Conservation (phyloP, 2,888 invertebrate species). For the Hypomecis punctinalis region DNA sequence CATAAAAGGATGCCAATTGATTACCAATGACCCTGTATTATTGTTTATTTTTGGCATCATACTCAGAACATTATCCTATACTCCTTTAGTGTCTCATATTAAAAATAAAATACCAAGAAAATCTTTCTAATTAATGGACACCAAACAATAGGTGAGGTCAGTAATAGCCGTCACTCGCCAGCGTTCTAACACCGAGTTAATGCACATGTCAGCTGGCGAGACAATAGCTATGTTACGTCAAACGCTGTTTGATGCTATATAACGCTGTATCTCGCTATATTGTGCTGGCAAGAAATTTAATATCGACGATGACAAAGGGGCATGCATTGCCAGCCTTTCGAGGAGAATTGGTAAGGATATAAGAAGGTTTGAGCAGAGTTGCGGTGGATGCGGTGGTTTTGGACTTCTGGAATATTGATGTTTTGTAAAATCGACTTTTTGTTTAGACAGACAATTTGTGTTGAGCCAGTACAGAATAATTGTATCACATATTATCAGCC, state of each 20-base stretch:
- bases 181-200: slow-evolving; percentile 25
- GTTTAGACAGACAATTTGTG: too few relatives aligned
- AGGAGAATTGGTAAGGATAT: slow-evolving; percentile 23
- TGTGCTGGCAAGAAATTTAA: slow-evolving; percentile 43
- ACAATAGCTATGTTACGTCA: slow-evolving; percentile 25
- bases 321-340: slow-evolving; percentile 33
- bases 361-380: slow-evolving; percentile 15
- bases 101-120: too few relatives aligned
- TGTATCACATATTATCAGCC: too few relatives aligned
- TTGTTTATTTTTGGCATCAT: too few relatives aligned
- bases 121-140: too few relatives aligned
- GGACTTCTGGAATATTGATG: too few relatives aligned
- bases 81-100: too few relatives aligned
- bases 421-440: too few relatives aligned
- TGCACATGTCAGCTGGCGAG: slow-evolving; percentile 23
- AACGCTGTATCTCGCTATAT: slow-evolving; percentile 10
- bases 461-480: too few relatives aligned
- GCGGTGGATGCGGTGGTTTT: slow-evolving; percentile 3
- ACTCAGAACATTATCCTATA: too few relatives aligned
- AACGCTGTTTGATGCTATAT: slow-evolving; percentile 4
- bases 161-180: background rate
- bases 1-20: too few relatives aligned
- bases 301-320: slow-evolving; percentile 41
- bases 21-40: too few relatives aligned
- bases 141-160: slow-evolving; percentile 9